A percentile compares a stretch with the other conserved stretches of the same genome.
phyloP scores from a whole-genome alignment of 2,113 vertebrate species.

The Phyllopteryx taeniolatus region DNA sequence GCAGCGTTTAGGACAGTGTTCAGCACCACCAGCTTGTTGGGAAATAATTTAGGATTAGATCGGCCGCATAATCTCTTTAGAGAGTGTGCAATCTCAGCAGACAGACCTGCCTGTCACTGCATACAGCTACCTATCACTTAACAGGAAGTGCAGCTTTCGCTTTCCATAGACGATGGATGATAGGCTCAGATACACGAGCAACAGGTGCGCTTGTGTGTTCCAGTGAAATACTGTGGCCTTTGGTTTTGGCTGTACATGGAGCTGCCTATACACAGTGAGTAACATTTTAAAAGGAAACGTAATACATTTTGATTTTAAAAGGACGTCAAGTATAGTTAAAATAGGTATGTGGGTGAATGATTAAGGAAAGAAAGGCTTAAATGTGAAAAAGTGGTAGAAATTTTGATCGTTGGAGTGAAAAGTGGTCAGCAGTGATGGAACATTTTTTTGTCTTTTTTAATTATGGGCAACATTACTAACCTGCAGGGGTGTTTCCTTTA shows the following conservation, averaged over 20 bases:
- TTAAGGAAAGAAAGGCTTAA: constrained; percentile 1
- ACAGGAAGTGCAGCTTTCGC: constrained; percentile 28
- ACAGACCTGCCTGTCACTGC: constrained; percentile 62
- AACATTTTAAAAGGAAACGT: background rate
- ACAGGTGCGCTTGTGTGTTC: constrained; percentile 14
- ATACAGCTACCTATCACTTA: constrained; percentile 49
- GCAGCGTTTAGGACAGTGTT: constrained; percentile 81
- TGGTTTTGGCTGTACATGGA: constrained; percentile 60
- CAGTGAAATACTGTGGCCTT: constrained; percentile 50
- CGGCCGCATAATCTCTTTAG: constrained; percentile 90
- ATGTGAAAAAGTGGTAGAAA: background rate
- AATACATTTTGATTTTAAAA: background rate
- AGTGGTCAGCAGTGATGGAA: constrained; percentile 38
- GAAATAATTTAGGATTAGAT: constrained; percentile 92
- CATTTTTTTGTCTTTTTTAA: constrained; percentile 24
- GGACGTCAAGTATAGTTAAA: background rate
- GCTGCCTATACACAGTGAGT: constrained; percentile 70
- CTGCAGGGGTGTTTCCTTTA: constrained; percentile 49
- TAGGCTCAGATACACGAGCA: constrained; percentile 14
- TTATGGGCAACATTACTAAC: constrained; percentile 35
- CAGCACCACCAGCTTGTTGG: constrained; percentile 72
- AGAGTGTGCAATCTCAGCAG: constrained; percentile 88
- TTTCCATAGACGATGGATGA: constrained; percentile 39
- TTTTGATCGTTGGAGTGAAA: background rate
- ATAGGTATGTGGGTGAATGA: background rate